These are phyloP conservation scores for Antennarius maculatus DNA, from an alignment of 2,797 vertebrate species.

Conservation along the genomic window DNA sequence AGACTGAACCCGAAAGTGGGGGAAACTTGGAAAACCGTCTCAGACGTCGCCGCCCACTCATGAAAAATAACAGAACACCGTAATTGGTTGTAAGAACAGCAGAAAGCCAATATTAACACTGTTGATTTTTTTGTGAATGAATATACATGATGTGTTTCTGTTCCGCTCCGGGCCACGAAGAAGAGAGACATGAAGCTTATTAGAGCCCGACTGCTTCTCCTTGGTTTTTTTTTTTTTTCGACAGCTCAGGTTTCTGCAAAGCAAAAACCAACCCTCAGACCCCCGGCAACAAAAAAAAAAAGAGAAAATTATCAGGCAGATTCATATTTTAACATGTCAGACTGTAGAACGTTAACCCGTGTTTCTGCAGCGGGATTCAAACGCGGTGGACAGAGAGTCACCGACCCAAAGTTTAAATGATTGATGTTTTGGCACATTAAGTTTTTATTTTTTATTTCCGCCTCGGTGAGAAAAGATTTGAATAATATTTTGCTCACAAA, in stretches of 20 bases:
- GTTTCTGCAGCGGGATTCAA: slow-evolving; percentile 53
- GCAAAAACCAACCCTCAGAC: slow-evolving; percentile 62
- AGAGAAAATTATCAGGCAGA: slow-evolving; percentile 18
- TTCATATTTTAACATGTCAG: slow-evolving; percentile 61
- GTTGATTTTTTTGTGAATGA: slow-evolving; percentile 59
- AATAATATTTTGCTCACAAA: slow-evolving; percentile 62
- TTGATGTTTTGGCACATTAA: slow-evolving; percentile 54
- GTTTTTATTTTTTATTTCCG: slow-evolving; percentile 25
- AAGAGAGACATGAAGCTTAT: slow-evolving; percentile 55
- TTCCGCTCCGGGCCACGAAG: slow-evolving; percentile 44
- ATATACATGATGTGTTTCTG: slow-evolving; percentile 54
- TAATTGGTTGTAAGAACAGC: slow-evolving; percentile 56
- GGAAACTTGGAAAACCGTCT: slow-evolving; percentile 50
- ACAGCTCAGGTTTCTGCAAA: slow-evolving; percentile 69
- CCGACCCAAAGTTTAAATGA: slow-evolving; percentile 58
- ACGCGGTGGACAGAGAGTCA: slow-evolving; percentile 53
- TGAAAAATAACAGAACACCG: slow-evolving; percentile 56
- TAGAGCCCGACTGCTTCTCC: slow-evolving; percentile 43
- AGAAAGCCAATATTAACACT: slow-evolving; percentile 60
- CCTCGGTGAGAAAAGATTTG: slow-evolving; percentile 50
- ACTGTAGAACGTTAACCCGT: slow-evolving; percentile 52
- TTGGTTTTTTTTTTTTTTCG: slow-evolving; percentile 28
- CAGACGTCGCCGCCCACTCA: slow-evolving; percentile 47
- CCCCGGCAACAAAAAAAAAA: slow-evolving; percentile 32
- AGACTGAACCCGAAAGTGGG: slow-evolving; percentile 45